Evolutionary conservation across 2,113 vertebrate genomes (phyloP).

Genomic region (Eptatretus burgeri): DNA sequence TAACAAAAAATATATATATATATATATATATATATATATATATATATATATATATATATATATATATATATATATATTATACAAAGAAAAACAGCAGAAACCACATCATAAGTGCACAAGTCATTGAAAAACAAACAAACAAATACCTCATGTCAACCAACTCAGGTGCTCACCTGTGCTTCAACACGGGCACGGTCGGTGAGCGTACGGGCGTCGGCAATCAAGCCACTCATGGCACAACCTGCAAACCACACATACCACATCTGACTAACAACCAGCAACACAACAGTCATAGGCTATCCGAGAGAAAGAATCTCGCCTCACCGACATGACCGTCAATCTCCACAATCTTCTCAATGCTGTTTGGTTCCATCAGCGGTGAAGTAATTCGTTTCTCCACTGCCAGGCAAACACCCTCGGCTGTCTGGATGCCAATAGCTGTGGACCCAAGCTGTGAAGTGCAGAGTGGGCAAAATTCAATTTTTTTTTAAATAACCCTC

Average conservation of each 20-base stretch:
- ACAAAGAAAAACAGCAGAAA: background rate
- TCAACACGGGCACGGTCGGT: conserved; percentile 98
- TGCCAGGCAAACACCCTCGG: conserved; percentile 74
- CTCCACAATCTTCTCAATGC: conserved; percentile 97
- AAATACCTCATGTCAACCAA: background rate
- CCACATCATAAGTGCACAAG: background rate
- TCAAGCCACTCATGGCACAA: conserved; percentile 93
- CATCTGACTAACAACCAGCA: too few relatives aligned
- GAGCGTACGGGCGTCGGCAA: conserved; percentile 91
- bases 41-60: background rate
- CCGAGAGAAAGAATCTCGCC: background rate
- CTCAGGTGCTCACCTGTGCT: conserved; percentile 39
- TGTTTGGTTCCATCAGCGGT: conserved; percentile 86
- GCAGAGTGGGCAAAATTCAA: fast-evolving
- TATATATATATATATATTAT: background rate
- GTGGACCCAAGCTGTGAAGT: conserved; percentile 57
- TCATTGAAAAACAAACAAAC: background rate
- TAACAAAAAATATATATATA: background rate
- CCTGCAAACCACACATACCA: conserved; percentile 19
- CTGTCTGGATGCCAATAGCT: conserved; percentile 87
- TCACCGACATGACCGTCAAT: conserved; percentile 82
- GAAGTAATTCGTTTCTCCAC: conserved; percentile 97
- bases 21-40: background rate
- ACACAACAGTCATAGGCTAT: too few relatives aligned
- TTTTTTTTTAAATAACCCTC: fast-evolving